Base-by-base conservation (phyloP, 2,888 invertebrate species). In the Sycophila texana region DNA sequence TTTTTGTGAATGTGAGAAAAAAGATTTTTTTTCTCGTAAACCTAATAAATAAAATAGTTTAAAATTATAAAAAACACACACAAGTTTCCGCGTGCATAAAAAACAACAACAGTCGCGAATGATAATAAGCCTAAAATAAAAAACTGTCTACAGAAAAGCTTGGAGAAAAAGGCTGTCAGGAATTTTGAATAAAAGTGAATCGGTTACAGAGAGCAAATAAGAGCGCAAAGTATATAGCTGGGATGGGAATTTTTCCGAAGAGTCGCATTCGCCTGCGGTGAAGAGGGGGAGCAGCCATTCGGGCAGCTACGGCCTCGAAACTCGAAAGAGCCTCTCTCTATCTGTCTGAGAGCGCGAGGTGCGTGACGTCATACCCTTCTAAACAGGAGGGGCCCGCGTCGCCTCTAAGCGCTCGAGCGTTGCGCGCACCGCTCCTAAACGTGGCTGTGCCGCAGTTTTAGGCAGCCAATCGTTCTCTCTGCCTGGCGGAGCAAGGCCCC, bases 281-380 rank as follows among this genome's bases (percentile, higher is more conserved):
- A 67, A 53, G 22, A 30, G 67, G 67, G 30, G 67, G 22, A 30
- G 66, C 58, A 30, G 39, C 4, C 39, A 5, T 49, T 51, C 51
- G 57, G 30, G 57, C 63, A 26, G 61, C 49, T 22, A 55, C 67
- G 81, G 78, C 81, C 81, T 81, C 81, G 81, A 77, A 80, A 77
- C 77, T 70, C 74, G 61, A 79, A 79, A 79, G 79, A 76, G 70
- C 79, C 76, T 73, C 76, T 76, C 78, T 78, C 75, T 58, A 73
- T 74, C 66, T 74, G 68, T 71, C 74, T 61, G 16, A 0, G 26
- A 18, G 5, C 78, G 83, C 76, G 30, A 16, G 80, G 77, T 79
- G 74, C 83, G 83, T 89, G 89, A 89, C 89, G 89, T 89, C 89
- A 90, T 87, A 87, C 89, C 89, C 89, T 89, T 89, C 89, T 90